A percentile compares a stretch with the other conserved stretches of the same genome.
Conservation (phyloP, 1,140 invertebrate genomes). For the Drosophila lacteicornis region DNA sequence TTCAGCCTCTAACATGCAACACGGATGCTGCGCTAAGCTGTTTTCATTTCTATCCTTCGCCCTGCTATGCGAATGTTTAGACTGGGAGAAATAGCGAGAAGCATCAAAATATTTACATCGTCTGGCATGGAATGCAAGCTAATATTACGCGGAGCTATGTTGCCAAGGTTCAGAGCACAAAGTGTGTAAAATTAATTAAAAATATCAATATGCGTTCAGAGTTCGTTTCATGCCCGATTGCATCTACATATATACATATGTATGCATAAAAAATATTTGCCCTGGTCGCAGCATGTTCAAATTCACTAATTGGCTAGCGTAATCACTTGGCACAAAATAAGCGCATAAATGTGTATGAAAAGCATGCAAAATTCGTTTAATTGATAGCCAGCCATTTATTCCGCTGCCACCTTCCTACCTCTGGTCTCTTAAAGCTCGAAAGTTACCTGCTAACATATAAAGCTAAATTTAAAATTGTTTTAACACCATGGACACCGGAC, state of each 20-base stretch:
- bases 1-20: slow-evolving; percentile 20
- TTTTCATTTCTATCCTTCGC: slow-evolving; percentile 60
- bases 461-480: slow-evolving; percentile 36
- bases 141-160: slow-evolving; percentile 36
- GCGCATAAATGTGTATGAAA: slow-evolving; percentile 42
- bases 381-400: slow-evolving; percentile 65
- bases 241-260: background rate
- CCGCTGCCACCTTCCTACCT: background rate
- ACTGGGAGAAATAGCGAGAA: slow-evolving; percentile 78
- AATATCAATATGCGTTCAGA: slow-evolving; percentile 48
- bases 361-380: slow-evolving; percentile 50
- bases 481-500: slow-evolving; percentile 9
- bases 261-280: slow-evolving; percentile 42
- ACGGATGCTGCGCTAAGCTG: slow-evolving; percentile 47
- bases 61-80: slow-evolving; percentile 71
- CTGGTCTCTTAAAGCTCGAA: background rate
- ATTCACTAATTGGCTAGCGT: slow-evolving; percentile 65
- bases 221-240: slow-evolving; percentile 36
- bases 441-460: slow-evolving; percentile 9
- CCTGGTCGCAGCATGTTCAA: slow-evolving; percentile 33
- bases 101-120: slow-evolving; percentile 75
- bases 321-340: slow-evolving; percentile 49
- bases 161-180: slow-evolving; percentile 16
- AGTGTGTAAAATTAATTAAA: slow-evolving; percentile 53
- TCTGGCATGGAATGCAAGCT: slow-evolving; percentile 31